phyloP scores from a whole-genome alignment of 2,113 vertebrate species.

The Gasterosteus nipponicus region DNA sequence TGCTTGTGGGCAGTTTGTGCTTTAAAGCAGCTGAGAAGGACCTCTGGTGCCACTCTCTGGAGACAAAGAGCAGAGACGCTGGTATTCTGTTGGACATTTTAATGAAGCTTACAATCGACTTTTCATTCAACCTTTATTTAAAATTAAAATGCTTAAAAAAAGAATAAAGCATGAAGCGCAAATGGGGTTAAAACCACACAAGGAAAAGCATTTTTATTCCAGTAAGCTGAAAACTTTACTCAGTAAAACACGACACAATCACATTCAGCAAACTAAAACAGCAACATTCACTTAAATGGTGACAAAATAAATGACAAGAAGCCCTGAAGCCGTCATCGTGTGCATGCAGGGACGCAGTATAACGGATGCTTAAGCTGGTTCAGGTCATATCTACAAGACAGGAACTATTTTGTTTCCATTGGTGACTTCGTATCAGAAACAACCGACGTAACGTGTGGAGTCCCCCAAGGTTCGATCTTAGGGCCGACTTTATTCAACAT shows the following conservation, averaged over 20 bases:
- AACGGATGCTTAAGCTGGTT: neutral
- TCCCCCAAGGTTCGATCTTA: no score
- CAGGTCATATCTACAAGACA: no score
- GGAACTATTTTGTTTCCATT: no score
- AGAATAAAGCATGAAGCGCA: neutral
- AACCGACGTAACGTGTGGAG: no score
- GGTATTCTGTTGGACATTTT: no score
- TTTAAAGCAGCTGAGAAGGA: neutral
- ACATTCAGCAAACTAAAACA: neutral
- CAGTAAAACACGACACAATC: neutral
- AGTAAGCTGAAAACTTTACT: neutral
- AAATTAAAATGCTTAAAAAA: neutral
- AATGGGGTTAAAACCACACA: neutral
- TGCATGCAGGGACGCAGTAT: neutral
- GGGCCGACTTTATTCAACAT: no score
- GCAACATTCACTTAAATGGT: neutral
- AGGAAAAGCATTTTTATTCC: neutral
- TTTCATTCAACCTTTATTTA: neutral
- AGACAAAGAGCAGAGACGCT: neutral
- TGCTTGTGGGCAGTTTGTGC: neutral
- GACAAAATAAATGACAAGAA: neutral
- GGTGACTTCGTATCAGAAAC: no score
- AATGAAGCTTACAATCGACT: no score
- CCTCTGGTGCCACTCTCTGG: constrained; percentile 58
- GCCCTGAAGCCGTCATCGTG: neutral